These are phyloP conservation scores for Rhabdomys pumilio DNA, from an alignment of 2,797 vertebrate species.

Conservation along the genomic window DNA sequence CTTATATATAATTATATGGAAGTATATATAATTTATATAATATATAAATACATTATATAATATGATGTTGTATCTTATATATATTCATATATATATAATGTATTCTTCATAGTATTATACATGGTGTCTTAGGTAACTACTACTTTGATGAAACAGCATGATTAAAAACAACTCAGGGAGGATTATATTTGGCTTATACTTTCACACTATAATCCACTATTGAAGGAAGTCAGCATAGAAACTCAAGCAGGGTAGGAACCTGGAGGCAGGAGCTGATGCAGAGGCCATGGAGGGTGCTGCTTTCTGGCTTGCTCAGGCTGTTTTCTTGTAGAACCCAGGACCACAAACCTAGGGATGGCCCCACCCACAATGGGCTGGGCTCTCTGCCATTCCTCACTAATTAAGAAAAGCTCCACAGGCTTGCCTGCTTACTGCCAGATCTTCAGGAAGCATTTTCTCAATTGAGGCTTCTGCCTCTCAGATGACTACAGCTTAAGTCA, in stretches of 20 bases:
- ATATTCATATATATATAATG: too few species aligned
- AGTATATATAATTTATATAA: too few species aligned
- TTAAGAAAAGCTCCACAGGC: background rate
- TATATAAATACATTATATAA: too few species aligned
- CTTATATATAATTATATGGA: too few species aligned
- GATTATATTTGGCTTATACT: background rate
- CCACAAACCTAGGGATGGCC: background rate
- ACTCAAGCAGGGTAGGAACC: too few species aligned
- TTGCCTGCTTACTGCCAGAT: background rate
- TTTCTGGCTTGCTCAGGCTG: background rate
- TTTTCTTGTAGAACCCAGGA: background rate
- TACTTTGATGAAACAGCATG: background rate
- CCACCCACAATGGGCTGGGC: background rate
- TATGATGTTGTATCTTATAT: too few species aligned
- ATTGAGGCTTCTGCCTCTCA: background rate
- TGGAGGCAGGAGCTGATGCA: background rate
- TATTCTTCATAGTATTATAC: background rate
- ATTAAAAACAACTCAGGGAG: background rate
- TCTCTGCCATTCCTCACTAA: background rate
- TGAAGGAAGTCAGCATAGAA: background rate
- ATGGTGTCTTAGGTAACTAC: background rate
- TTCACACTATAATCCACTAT: background rate
- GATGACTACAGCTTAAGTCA: background rate
- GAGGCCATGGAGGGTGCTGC: background rate
- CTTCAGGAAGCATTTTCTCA: background rate